Evolutionary conservation across 1,140 invertebrate genomes (phyloP).

Genomic region (Cherax destructor): DNA sequence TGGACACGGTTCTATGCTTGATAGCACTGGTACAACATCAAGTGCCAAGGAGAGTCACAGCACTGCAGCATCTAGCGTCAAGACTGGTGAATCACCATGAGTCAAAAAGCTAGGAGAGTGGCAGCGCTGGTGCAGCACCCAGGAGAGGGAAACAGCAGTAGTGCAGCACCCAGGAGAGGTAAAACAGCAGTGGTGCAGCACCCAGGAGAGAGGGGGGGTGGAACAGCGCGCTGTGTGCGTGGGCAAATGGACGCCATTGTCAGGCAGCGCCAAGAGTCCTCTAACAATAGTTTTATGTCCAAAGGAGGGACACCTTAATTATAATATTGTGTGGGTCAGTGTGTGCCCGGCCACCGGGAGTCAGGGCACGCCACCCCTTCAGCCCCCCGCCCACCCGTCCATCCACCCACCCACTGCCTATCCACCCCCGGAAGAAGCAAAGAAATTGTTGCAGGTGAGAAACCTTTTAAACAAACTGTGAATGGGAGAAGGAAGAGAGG

Average conservation of each 20-base stretch:
- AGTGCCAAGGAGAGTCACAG: too few species aligned
- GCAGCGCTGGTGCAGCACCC: not conserved
- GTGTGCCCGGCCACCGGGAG: not conserved
- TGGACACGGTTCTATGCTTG: not conserved
- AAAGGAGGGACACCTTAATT: slow-evolving; percentile 12
- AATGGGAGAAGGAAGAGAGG: not conserved
- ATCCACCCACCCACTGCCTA: too few species aligned
- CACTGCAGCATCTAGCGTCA: too few species aligned
- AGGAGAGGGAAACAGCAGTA: not conserved
- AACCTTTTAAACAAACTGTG: too few species aligned
- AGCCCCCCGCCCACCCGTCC: too few species aligned
- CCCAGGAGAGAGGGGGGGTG: not conserved
- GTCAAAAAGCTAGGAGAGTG: not conserved
- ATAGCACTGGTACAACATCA: too few species aligned
- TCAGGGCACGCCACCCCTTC: not conserved
- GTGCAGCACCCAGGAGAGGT: not conserved
- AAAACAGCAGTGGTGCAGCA: too few species aligned
- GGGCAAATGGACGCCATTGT: slow-evolving; percentile 7
- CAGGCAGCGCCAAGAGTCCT: not conserved
- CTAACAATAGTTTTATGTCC: slow-evolving; percentile 1
- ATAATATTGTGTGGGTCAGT: slow-evolving; percentile 3
- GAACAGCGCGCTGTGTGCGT: not conserved
- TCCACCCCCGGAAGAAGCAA: too few species aligned
- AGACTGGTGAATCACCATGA: not conserved
- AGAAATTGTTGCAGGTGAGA: not conserved